These are phyloP conservation scores for Drosophila atripex DNA, from an alignment of 2,888 invertebrate genomes.

Conservation along the genomic window DNA sequence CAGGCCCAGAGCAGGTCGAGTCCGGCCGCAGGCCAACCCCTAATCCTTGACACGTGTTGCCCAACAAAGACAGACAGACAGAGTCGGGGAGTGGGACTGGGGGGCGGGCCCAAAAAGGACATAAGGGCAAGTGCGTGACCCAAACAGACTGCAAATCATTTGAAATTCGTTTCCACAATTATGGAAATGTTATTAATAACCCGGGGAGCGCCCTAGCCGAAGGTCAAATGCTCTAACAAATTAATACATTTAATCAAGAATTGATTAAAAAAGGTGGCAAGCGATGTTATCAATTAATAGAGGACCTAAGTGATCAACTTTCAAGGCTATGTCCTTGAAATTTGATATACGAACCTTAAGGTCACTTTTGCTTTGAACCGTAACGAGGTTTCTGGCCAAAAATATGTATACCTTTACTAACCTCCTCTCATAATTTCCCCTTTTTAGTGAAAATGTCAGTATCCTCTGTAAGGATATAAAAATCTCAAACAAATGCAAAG, in stretches of 20 bases:
- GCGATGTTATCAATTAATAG: neutral
- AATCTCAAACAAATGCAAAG: slow-evolving; percentile 28
- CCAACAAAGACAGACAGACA: slow-evolving; percentile 21
- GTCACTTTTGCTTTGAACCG: too few species aligned
- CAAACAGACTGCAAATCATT: slow-evolving; percentile 49
- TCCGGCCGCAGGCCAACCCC: slow-evolving; percentile 41
- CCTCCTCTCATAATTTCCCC: too few species aligned
- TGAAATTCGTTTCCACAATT: slow-evolving; percentile 53
- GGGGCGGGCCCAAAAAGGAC: neutral
- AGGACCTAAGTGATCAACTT: too few species aligned
- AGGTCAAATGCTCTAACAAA: slow-evolving; percentile 17
- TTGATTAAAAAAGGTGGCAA: neutral
- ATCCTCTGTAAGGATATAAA: neutral
- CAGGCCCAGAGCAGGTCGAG: slow-evolving; percentile 16
- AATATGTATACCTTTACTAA: too few species aligned
- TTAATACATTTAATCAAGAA: neutral
- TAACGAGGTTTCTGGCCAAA: too few species aligned
- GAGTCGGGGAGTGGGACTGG: neutral
- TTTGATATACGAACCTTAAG: neutral
- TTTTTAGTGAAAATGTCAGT: neutral
- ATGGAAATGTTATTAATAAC: slow-evolving; percentile 49
- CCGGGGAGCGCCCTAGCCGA: neutral
- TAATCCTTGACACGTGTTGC: slow-evolving; percentile 64
- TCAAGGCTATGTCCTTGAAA: neutral
- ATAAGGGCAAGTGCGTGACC: slow-evolving; percentile 5